Conservation (phyloP, 2,797 vertebrate genomes). For the Gila robusta region DNA sequence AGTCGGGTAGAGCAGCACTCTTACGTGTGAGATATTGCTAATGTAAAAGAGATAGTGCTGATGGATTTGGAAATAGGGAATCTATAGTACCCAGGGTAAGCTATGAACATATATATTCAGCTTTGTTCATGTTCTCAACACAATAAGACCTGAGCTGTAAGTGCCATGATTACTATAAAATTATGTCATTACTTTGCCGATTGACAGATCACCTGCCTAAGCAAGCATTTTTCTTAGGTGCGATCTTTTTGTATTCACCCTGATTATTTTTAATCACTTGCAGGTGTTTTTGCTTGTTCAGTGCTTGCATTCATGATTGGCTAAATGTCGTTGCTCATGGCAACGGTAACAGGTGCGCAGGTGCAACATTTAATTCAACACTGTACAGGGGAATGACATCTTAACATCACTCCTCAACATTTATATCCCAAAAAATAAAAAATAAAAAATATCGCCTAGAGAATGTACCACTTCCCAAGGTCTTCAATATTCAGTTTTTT, state of each 20-base stretch:
- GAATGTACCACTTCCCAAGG: neutral
- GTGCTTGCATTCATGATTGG: slow-evolving; percentile 7
- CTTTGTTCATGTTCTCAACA: neutral
- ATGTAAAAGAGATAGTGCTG: neutral
- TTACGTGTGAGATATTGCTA: neutral
- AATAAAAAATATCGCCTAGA: neutral
- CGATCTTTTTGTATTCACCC: neutral
- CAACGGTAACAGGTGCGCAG: neutral
- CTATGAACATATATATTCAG: neutral
- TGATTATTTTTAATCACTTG: slow-evolving; percentile 23
- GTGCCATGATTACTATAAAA: neutral
- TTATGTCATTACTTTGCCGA: neutral
- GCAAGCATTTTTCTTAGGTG: neutral
- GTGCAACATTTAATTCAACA: slow-evolving; percentile 8
- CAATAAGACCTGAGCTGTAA: neutral
- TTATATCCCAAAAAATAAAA: neutral
- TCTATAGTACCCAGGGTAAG: neutral
- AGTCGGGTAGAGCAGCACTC: neutral
- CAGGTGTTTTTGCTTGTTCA: slow-evolving; percentile 16
- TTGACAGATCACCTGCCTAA: neutral
- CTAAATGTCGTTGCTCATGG: slow-evolving; percentile 20
- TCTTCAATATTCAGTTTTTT: neutral
- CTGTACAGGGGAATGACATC: neutral
- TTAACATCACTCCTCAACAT: neutral
- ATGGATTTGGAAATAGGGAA: neutral